Conservation (phyloP, 2,888 invertebrate species). For the Mythimna albipuncta region DNA sequence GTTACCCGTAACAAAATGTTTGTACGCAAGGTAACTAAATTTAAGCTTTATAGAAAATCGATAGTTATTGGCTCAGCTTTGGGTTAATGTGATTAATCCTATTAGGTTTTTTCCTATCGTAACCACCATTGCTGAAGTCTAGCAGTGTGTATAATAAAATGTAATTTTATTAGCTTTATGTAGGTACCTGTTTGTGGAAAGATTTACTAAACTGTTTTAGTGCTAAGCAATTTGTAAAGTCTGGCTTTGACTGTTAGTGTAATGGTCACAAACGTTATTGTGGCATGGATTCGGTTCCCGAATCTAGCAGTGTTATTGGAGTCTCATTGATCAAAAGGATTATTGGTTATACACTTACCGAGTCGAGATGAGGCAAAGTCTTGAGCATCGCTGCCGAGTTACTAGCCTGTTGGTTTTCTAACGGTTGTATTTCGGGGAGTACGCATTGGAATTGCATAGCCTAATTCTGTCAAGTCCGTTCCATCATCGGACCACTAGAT, state of each 20-base stretch:
- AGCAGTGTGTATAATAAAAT: conserved; percentile 38
- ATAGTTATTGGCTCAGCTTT: conserved; percentile 14
- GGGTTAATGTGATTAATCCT: conserved; percentile 43
- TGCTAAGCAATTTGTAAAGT: not conserved
- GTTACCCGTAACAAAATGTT: conserved; percentile 1
- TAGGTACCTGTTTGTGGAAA: conserved; percentile 10
- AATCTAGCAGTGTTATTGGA: no score
- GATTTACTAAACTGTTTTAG: conserved; percentile 17
- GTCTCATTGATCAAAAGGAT: no score
- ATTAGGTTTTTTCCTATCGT: conserved; percentile 36
- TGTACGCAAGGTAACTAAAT: not conserved
- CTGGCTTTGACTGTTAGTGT: not conserved
- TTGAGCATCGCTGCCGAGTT: no score
- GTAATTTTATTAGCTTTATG: conserved; percentile 12
- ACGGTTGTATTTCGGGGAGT: no score
- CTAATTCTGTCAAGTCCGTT: no score
- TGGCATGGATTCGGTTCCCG: not conserved
- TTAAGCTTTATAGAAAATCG: conserved; percentile 33
- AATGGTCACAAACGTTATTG: not conserved
- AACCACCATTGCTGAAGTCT: not conserved
- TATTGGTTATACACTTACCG: no score
- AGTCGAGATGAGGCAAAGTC: no score
- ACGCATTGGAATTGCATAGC: no score
- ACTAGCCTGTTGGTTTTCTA: no score
- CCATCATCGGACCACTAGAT: no score